Evolutionary conservation across 2,797 vertebrate species (phyloP).

Genomic region (Bucorvus abyssinicus): DNA sequence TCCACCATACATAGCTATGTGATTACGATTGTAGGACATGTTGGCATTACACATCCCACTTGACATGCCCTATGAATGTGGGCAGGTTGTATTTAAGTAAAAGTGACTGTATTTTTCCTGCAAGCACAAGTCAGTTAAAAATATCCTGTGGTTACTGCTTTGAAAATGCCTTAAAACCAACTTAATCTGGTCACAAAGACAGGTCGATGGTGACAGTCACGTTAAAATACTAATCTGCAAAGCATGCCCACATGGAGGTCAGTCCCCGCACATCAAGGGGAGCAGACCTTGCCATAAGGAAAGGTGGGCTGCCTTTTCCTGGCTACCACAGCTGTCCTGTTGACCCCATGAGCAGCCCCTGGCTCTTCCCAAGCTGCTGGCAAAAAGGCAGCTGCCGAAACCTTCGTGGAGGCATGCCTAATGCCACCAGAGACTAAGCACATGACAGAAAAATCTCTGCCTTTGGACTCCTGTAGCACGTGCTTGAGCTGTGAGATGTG

Average conservation of each 20-base stretch:
- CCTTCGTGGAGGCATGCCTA: neutral
- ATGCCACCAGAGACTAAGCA: neutral
- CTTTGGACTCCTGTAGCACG: neutral
- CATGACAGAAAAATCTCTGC: neutral
- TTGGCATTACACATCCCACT: conserved; percentile 42
- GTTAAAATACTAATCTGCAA: neutral
- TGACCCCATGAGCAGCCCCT: accelerated
- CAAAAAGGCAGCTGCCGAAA: neutral
- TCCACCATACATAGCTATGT: neutral
- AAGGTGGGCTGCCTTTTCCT: neutral
- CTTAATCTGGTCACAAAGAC: neutral
- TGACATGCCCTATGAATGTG: neutral
- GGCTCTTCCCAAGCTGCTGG: neutral
- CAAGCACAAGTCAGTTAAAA: conserved; percentile 26
- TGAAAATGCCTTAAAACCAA: neutral
- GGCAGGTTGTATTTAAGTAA: conserved; percentile 22
- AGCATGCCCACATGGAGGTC: neutral
- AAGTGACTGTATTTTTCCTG: neutral
- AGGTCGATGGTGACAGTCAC: neutral
- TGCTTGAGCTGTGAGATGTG: neutral
- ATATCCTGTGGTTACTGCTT: conserved; percentile 1
- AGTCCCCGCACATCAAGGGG: neutral
- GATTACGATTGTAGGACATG: conserved; percentile 3
- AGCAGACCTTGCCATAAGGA: neutral
- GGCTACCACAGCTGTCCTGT: neutral